A percentile compares a stretch with the other conserved stretches of the same genome.
These are phyloP conservation scores for Coreoperca whiteheadi DNA, from an alignment of 2,113 vertebrate genomes.

Conservation along the genomic window DNA sequence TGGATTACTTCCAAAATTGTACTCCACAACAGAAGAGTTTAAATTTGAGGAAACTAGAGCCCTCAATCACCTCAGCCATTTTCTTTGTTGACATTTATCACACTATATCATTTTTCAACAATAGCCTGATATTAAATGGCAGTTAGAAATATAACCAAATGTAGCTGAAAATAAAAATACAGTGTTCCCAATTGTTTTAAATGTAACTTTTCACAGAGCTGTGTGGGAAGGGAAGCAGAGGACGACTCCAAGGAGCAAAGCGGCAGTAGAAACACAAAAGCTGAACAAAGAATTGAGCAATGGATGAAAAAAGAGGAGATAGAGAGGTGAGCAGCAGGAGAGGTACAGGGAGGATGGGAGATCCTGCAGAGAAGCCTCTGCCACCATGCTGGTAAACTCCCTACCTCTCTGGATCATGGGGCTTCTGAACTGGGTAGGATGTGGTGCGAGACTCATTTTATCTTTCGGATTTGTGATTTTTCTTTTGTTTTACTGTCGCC, in stretches of 20 bases:
- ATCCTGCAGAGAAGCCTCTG: slow-evolving; percentile 46
- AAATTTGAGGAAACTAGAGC: no score
- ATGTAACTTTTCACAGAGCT: background rate
- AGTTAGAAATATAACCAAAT: no score
- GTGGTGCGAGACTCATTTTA: background rate
- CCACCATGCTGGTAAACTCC: slow-evolving; percentile 29
- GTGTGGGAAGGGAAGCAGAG: slow-evolving; percentile 1
- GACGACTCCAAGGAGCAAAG: background rate
- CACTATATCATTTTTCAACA: no score
- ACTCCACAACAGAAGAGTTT: no score
- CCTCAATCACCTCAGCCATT: background rate
- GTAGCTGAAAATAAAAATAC: no score
- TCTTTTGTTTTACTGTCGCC: background rate
- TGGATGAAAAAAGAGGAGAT: background rate
- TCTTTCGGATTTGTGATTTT: background rate
- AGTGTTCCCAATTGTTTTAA: background rate
- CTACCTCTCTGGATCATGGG: slow-evolving; percentile 1
- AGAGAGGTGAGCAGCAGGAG: slow-evolving; percentile 14
- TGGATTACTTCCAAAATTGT: background rate
- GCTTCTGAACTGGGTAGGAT: background rate
- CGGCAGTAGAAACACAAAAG: slow-evolving; percentile 3
- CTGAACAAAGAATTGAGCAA: slow-evolving; percentile 5
- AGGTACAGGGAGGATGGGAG: background rate
- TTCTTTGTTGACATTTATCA: no score
- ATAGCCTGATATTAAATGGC: no score